phyloP scores from a whole-genome alignment of 2,888 invertebrate genomes.

The Trissolcus japonicus region DNA sequence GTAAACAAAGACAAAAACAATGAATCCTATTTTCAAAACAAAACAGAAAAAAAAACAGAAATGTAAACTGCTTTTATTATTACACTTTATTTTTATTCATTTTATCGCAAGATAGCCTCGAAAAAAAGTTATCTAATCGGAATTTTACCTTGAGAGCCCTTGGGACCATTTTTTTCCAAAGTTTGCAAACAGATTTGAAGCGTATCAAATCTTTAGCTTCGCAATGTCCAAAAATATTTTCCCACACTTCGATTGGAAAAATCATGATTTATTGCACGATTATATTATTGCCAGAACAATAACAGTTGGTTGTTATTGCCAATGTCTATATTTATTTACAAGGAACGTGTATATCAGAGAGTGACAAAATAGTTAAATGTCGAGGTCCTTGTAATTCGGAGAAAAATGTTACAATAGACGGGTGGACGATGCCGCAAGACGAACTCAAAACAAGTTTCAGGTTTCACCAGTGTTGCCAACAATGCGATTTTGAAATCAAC shows the following conservation, averaged over 20 bases:
- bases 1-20: background rate
- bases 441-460: too few species aligned
- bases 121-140: background rate
- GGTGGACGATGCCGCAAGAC: too few species aligned
- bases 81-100: background rate
- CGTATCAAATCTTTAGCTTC: slow-evolving; percentile 60
- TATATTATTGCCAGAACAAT: background rate
- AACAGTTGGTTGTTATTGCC: background rate
- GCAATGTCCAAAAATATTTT: slow-evolving; percentile 61
- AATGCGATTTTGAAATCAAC: too few species aligned
- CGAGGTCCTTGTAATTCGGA: background rate
- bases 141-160: slow-evolving; percentile 60
- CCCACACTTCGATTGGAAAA: slow-evolving; percentile 68
- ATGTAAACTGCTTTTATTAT: background rate
- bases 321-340: background rate
- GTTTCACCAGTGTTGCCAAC: too few species aligned
- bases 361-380: background rate
- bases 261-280: slow-evolving; percentile 42
- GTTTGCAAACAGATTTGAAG: slow-evolving; percentile 59
- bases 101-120: background rate
- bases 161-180: slow-evolving; percentile 62
- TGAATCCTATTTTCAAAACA: background rate
- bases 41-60: background rate
- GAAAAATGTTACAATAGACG: background rate
- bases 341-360: background rate